Evolutionary conservation across 2,797 vertebrate species (phyloP).

Genomic region (Coregonus sp.): DNA sequence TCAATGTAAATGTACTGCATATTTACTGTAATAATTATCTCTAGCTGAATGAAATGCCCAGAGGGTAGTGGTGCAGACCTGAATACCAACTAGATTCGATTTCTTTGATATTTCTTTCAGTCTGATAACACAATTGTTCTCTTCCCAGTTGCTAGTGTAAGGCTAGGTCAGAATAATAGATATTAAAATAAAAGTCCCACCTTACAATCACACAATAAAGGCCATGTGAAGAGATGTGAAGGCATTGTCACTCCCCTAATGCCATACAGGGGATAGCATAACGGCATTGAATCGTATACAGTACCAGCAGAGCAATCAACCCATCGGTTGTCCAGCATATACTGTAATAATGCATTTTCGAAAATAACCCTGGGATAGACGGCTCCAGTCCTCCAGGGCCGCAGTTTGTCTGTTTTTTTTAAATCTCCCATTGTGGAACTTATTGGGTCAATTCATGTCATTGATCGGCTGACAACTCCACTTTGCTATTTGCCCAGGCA

Average conservation of each 20-base stretch:
- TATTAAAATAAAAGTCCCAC: neutral
- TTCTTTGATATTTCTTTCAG: neutral
- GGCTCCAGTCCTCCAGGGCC: neutral
- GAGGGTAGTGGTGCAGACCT: neutral
- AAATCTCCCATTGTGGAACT: too few relatives aligned
- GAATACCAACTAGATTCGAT: neutral
- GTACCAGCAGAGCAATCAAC: too few relatives aligned
- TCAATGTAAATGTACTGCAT: neutral
- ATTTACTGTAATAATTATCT: neutral
- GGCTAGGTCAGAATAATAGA: neutral
- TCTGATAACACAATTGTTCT: neutral
- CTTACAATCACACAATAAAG: neutral
- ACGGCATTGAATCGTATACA: too few relatives aligned
- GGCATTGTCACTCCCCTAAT: too few relatives aligned
- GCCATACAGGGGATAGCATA: too few relatives aligned
- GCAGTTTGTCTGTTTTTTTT: too few relatives aligned
- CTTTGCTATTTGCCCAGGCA: neutral
- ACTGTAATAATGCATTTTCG: neutral
- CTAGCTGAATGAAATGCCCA: neutral
- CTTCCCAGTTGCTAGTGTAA: neutral
- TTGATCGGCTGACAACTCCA: neutral
- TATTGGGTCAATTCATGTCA: too few relatives aligned
- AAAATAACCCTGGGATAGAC: neutral
- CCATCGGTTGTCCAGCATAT: neutral
- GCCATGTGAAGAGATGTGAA: too few relatives aligned